Base-by-base conservation (phyloP, 2,888 invertebrate species). In the Leptopilina syphax region DNA sequence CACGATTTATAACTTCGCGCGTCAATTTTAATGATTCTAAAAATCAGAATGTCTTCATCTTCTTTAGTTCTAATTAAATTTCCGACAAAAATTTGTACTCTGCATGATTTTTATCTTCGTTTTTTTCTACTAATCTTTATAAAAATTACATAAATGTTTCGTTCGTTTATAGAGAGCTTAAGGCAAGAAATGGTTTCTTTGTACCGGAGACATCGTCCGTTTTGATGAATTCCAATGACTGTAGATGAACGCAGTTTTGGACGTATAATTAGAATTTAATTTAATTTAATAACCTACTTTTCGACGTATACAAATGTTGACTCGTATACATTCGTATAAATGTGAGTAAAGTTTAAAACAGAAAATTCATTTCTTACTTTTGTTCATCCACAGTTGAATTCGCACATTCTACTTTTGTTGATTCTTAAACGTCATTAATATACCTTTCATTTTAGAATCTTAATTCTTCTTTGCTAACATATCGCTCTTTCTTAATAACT, bases 171-270 rank as follows among this genome's bases (percentile, higher is more conserved):
- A 91, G 91, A 91, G 91, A 91, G 91, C 91, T 89, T 91, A 91
- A 91, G 91, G 91, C 91, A 91, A 91, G 91, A 91, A 90, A 87
- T 91, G 91, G 89, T 91, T 90, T 89, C 85, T 90, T 91, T 91
- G 91, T 91, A 91, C 91, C 91, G 86, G 83, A 85, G 84, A 83
- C 83, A 79, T 84, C 80, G 76, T 78, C 68, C 78, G 67, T 84
- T 66, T 67, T 76, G 63, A 80, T 79, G 44, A 41, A 68, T 68
- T 70, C 41, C 44, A 44, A 68, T 76, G 27, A 47, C 76, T 70
- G 67, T 67, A 76, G 73, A 78, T 78, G 73, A n/a, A 78, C 78
- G 65, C 34, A 44, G n/a, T 70, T 80, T 27, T 63, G 54, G 57
- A 70, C 78, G 78, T 78, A 60, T 60, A 34, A n/a, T 34, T 63